Base-by-base conservation (phyloP, 1,140 invertebrate genomes). In the Glomeris maerens region DNA sequence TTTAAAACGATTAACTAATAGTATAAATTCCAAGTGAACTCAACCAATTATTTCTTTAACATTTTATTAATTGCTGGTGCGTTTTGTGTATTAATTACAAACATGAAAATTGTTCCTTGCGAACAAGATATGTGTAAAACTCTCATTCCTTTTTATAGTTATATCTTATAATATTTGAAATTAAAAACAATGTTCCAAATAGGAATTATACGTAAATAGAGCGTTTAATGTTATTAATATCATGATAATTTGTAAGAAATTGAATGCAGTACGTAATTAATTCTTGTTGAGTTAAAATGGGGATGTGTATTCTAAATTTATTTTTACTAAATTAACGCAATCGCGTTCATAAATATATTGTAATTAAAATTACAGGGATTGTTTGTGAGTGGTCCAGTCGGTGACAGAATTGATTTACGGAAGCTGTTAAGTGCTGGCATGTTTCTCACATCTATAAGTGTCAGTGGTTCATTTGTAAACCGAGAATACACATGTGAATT, bases 371-470 rank as follows among this genome's bases (percentile, higher is more conserved):
- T 65, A 25, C 45, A 69, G 67, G 68, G 69, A 3, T 55, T 74
- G 2, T 72, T 66, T 55, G 64, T 72, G 27, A 72, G 69, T 65
- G 72, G 72, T 46, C 63, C 65, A 51, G 26, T 74, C 31, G 72
- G 72, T 41, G 72, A 73, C 56, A 61, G 71, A 42, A 63, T 66
- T 45, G 64, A 73, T 55, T 59, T 72, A 27, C 62, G 67, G 45
- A 50, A 59, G 29, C 67, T 73, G 20, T 55, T 73, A 21, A 62
- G 63, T 26, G 59, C 68, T 60, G 72, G 72, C 46, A 73, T 73
- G 70, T 60, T 66, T 55, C 60, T 61, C 36, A 64, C 71, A 27
- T 67, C 64, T 23, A 22, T 73, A 3, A 60, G 58, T 28, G 69
- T 73, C 58, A 59, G 60, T 60, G 21, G 26, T 38, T 25, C 2